Percentiles rank a stretch among this genome's conserved stretches.
These are phyloP conservation scores for Dicranocentrus wangi DNA, from an alignment of 2,888 invertebrate genomes.

Conservation along the genomic window DNA sequence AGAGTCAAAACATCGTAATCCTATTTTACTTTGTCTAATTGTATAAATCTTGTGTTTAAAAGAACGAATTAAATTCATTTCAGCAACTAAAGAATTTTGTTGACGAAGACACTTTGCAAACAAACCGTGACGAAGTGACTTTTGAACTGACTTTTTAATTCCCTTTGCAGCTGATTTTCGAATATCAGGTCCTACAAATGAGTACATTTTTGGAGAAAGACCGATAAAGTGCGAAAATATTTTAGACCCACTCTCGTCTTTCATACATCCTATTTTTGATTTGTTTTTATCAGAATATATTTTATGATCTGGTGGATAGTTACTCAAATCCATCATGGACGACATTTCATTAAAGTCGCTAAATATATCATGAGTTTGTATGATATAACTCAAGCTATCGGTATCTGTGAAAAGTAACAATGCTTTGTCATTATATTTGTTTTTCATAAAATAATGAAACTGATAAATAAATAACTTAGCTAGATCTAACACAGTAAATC, in stretches of 20 bases:
- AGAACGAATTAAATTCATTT: conserved; percentile 43
- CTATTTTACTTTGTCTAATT: conserved; percentile 17
- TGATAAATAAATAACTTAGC: conserved; percentile 42
- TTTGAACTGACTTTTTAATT: conserved; percentile 38
- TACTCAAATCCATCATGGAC: conserved; percentile 54
- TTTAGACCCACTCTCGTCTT: conserved; percentile 70
- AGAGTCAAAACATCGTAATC: conserved; percentile 51
- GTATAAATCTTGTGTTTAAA: conserved; percentile 51
- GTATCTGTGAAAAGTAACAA: conserved; percentile 54
- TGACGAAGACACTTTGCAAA: conserved; percentile 26
- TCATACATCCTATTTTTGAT: conserved; percentile 71
- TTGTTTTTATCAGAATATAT: conserved; percentile 61
- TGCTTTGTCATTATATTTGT: conserved; percentile 30
- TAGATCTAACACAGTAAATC: conserved; percentile 43
- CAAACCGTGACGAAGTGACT: background rate
- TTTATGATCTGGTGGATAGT: conserved; percentile 51
- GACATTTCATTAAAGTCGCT: conserved; percentile 5
- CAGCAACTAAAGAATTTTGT: conserved; percentile 11
- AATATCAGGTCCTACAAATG: background rate
- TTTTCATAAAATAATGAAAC: conserved; percentile 53
- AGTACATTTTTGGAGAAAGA: conserved; percentile 3
- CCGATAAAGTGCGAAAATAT: background rate
- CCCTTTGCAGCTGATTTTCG: conserved; percentile 61
- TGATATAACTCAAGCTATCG: conserved; percentile 65
- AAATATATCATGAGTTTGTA: conserved; percentile 10